Conservation (phyloP, 1,140 invertebrate genomes). For the Drosophila sp. region DNA sequence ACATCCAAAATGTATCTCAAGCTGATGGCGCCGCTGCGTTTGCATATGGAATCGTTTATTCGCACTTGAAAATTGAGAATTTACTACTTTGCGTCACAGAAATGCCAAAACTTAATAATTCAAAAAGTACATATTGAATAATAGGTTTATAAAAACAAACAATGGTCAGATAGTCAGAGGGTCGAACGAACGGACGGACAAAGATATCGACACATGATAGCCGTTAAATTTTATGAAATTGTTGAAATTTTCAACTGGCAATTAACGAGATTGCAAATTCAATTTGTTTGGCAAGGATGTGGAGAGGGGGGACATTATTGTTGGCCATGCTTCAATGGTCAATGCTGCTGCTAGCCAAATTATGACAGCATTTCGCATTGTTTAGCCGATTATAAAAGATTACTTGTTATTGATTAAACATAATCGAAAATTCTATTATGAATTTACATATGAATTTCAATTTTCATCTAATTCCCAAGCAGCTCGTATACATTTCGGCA, state of each 20-base stretch:
- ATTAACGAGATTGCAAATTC: conserved; percentile 58
- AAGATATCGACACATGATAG: conserved; percentile 60
- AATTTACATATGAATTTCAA: conserved; percentile 8
- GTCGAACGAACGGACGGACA: conserved; percentile 33
- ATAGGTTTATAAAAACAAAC: conserved; percentile 79
- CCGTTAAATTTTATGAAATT: conserved; percentile 74
- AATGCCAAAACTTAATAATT: conserved; percentile 69
- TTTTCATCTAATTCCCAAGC: neutral
- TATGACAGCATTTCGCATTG: conserved; percentile 11
- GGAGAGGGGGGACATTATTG: neutral
- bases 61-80: conserved; percentile 62
- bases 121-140: conserved; percentile 63
- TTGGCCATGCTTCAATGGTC: neutral
- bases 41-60: conserved; percentile 67
- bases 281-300: conserved; percentile 43
- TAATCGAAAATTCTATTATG: conserved; percentile 28
- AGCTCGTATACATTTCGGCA: conserved; percentile 24
- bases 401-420: conserved; percentile 30
- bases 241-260: conserved; percentile 52
- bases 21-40: neutral
- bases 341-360: neutral
- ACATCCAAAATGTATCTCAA: neutral
- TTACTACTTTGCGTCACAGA: conserved; percentile 75
- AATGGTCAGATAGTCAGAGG: conserved; percentile 18
- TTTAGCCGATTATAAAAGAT: conserved; percentile 10